Conservation (phyloP, 2,797 vertebrate genomes). For the Eulemur mongoz region DNA sequence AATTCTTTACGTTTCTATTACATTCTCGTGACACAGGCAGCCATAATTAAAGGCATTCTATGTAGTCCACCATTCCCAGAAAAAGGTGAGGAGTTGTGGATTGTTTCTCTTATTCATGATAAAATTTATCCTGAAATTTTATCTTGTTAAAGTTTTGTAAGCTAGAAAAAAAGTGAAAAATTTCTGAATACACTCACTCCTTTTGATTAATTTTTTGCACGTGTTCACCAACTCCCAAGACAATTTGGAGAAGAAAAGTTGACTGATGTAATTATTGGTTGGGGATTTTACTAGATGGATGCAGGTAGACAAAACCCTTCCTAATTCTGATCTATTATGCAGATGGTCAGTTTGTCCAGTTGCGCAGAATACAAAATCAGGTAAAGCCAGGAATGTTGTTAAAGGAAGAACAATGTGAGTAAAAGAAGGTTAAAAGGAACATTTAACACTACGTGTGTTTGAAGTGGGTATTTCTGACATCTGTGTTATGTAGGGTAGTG, state of each 20-base stretch:
- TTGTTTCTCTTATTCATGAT: not conserved
- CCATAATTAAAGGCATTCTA: not conserved
- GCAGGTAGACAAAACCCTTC: not conserved
- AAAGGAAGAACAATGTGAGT: not conserved
- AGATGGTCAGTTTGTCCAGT: not conserved
- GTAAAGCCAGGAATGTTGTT: not conserved
- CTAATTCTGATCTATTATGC: not conserved
- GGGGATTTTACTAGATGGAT: not conserved
- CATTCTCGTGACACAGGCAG: not conserved
- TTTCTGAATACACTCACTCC: not conserved
- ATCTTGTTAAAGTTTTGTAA: not conserved
- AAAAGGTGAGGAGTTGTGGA: not conserved
- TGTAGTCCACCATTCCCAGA: not conserved
- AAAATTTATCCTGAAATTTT: not conserved
- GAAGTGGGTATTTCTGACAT: not conserved
- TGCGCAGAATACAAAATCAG: not conserved
- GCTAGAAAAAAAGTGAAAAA: not conserved
- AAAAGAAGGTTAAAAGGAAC: not conserved
- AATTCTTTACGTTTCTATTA: not conserved
- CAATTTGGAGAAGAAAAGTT: not conserved
- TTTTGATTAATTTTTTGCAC: not conserved
- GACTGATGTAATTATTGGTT: not conserved
- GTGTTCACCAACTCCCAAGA: not conserved
- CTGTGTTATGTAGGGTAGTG: not conserved
- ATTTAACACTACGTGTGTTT: not conserved